A percentile compares a stretch with the other conserved stretches of the same genome.
Conservation (phyloP, 2,888 invertebrate genomes). For the Eilema griseolum region DNA sequence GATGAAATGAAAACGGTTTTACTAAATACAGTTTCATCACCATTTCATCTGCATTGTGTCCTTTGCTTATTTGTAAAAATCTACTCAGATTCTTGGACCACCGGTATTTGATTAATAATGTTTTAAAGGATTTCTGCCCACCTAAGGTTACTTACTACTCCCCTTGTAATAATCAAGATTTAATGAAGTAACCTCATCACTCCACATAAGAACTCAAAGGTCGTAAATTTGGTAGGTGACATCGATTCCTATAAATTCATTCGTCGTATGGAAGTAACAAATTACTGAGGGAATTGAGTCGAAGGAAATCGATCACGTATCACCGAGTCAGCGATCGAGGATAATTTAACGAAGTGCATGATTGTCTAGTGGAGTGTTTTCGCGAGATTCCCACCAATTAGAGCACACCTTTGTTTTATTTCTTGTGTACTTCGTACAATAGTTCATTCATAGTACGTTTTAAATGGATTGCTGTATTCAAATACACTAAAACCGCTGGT, state of each 20-base stretch:
- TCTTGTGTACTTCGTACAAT: neutral
- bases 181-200: neutral
- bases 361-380: slow-evolving; percentile 14
- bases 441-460: neutral
- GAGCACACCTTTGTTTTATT: neutral
- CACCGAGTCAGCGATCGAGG: slow-evolving; percentile 16
- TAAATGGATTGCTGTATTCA: neutral
- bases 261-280: slow-evolving; percentile 18
- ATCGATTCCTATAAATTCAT: slow-evolving; percentile 8
- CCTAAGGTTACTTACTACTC: neutral
- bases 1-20: too few species aligned
- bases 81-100: too few species aligned
- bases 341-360: slow-evolving; percentile 24
- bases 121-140: neutral
- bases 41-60: too few species aligned
- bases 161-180: neutral
- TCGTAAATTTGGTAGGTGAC: slow-evolving; percentile 3
- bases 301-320: slow-evolving; percentile 20
- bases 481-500: too few species aligned
- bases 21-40: too few species aligned
- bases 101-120: neutral
- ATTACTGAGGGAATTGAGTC: slow-evolving; percentile 23
- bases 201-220: slow-evolving; percentile 5
- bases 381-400: slow-evolving; percentile 6
- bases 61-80: too few species aligned